A percentile compares a stretch with the other conserved stretches of the same genome.
These are phyloP conservation scores for Choristoneura fumiferana DNA, from an alignment of 1,140 invertebrate species.

Conservation along the genomic window DNA sequence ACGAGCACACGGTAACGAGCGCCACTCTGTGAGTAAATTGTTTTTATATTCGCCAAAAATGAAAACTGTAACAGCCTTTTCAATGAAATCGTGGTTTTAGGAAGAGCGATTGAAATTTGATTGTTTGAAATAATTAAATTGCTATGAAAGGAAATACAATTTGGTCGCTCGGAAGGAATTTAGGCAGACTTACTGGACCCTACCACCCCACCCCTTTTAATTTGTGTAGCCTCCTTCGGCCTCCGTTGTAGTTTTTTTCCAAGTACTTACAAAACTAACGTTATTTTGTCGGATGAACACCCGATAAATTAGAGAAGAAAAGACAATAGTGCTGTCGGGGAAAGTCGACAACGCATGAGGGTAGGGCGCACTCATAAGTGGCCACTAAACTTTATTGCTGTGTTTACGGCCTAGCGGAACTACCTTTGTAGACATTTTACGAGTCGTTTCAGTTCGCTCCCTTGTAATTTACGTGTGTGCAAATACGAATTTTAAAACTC, in stretches of 20 bases:
- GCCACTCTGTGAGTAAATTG: not conserved
- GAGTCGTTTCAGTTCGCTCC: slow-evolving; percentile 25
- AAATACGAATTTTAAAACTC: slow-evolving; percentile 28
- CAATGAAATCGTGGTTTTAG: not conserved
- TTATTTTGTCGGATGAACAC: slow-evolving; percentile 25
- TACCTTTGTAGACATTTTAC: slow-evolving; percentile 33
- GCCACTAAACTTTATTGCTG: slow-evolving; percentile 60
- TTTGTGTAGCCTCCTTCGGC: not conserved
- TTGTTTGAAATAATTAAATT: slow-evolving; percentile 12
- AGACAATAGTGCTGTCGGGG: slow-evolving; percentile 28
- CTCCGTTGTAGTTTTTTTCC: not conserved
- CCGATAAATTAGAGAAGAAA: slow-evolving; percentile 36
- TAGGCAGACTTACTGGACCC: not conserved
- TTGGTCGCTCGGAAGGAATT: not conserved
- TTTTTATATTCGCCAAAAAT: slow-evolving; percentile 2
- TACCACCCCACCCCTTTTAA: not conserved
- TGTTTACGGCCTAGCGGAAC: slow-evolving; percentile 49
- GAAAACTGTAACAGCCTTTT: no score
- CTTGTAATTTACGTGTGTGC: slow-evolving; percentile 18
- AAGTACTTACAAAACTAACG: not conserved
- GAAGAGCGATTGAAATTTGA: not conserved
- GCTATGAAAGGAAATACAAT: slow-evolving; percentile 15
- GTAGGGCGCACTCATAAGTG: slow-evolving; percentile 44
- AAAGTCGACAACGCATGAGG: slow-evolving; percentile 30
- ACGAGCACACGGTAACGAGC: not conserved